Evolutionary conservation across 2,797 vertebrate species (phyloP).

Genomic region (Pagetopsis macropterus): DNA sequence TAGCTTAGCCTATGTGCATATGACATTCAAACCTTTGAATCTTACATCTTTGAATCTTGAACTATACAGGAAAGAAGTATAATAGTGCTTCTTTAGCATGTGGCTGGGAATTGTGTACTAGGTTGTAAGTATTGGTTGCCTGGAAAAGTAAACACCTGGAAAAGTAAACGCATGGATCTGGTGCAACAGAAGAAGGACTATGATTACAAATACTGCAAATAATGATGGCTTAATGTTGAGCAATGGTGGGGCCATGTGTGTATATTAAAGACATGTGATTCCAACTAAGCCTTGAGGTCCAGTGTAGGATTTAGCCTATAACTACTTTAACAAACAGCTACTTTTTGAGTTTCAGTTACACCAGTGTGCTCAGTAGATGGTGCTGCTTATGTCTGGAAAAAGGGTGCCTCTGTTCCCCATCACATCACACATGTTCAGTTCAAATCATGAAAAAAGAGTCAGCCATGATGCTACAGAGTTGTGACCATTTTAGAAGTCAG

Average conservation of each 20-base stretch:
- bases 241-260: neutral
- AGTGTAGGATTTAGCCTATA: neutral
- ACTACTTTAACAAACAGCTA: neutral
- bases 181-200: slow-evolving; percentile 5
- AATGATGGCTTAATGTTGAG: slow-evolving; percentile 17
- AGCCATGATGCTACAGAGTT: neutral
- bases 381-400: slow-evolving; percentile 39
- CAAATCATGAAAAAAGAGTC: slow-evolving; percentile 10
- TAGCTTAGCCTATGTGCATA: no score
- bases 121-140: slow-evolving; percentile 1
- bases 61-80: no score
- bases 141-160: slow-evolving; percentile 15
- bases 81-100: neutral
- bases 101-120: slow-evolving; percentile 21
- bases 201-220: slow-evolving; percentile 2
- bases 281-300: neutral
- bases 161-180: slow-evolving; percentile 21
- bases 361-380: slow-evolving; percentile 58
- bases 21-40: no score
- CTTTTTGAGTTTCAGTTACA: slow-evolving; percentile 23
- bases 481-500: neutral
- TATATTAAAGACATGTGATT: neutral
- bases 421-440: neutral
- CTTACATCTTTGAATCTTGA: no score
- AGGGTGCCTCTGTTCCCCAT: neutral